Base-by-base conservation (phyloP, 1,140 invertebrate species). In the Drosophila gunungcola region DNA sequence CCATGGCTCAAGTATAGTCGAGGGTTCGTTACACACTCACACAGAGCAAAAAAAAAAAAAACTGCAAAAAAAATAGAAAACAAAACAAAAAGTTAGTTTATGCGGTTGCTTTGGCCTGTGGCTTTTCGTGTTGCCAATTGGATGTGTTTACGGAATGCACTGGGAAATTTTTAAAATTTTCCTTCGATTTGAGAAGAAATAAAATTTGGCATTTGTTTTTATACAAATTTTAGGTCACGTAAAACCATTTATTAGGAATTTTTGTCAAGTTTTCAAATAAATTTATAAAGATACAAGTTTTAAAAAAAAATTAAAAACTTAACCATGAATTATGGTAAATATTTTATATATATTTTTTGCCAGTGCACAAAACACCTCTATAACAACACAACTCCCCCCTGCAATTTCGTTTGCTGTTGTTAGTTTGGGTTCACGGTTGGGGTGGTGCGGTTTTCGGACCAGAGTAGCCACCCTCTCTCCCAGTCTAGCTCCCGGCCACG, bases 31-130 rank as follows among this genome's bases (percentile, higher is more conserved):
- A 34, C 55, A 67, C 68, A 73, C 12, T 42, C 34, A 32, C 21
- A 49, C 41, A 53, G 41, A 42, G 29, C 16, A 21, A 21, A 21
- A 21, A 21, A 21, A 21, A 21, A 21, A 27, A 75, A 41, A 48
- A 53, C 25, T 25, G 38, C 16, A 69, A 53, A 46, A 57, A 42
- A 46, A 39, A 43, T 54, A 48, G 49, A 41, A 56, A 70, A 48
- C 52, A 56, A 51, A 72, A 72, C 70, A 77, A 57, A 88, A 83
- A 76, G 78, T 86, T 85, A 61, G 68, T 78, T 83, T 80, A 61
- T 83, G 84, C 68, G 84, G 84, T 88, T 88, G 27, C 80, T 83
- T 88, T 88, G 80, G 61, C 79, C 75, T 73, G 82, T 89, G 84
- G 76, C 67, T 74, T 80, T 80, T 74, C 77, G 65, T 80, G 80